phyloP scores from a whole-genome alignment of 2,797 vertebrate genomes.

The Zalophus californianus region DNA sequence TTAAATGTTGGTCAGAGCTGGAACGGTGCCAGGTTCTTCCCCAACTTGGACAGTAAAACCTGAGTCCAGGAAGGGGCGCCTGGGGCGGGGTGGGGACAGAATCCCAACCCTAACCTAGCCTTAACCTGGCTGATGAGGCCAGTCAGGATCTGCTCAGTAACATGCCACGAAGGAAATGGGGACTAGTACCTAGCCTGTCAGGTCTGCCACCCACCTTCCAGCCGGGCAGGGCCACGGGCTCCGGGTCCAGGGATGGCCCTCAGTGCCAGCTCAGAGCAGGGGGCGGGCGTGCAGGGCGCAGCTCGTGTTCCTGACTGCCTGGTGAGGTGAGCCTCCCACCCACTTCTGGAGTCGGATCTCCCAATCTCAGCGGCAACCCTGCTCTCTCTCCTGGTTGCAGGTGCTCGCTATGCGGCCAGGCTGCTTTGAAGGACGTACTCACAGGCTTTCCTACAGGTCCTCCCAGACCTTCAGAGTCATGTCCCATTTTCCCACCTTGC shows the following conservation, averaged over 20 bases:
- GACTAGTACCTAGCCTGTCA: not conserved
- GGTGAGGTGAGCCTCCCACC: not conserved
- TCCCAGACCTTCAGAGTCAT: fast-evolving
- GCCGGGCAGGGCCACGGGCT: not conserved
- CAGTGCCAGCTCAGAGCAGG: not conserved
- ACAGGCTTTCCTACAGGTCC: not conserved
- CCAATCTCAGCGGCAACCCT: fast-evolving
- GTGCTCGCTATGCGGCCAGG: fast-evolving
- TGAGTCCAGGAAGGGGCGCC: not conserved
- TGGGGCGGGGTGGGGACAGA: not conserved
- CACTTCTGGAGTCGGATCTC: fast-evolving
- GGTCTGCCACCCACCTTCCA: not conserved
- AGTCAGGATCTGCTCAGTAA: not conserved
- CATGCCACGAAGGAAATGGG: fast-evolving
- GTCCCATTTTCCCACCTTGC: not conserved
- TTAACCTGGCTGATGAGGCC: not conserved
- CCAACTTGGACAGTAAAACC: fast-evolving
- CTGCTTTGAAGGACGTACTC: not conserved
- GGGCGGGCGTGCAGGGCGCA: too few species aligned
- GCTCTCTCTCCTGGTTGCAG: not conserved
- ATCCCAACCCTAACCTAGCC: not conserved
- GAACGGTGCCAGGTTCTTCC: not conserved
- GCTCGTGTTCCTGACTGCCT: not conserved
- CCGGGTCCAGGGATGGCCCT: fast-evolving
- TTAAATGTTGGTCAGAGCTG: not conserved